Percentiles rank a stretch among this genome's conserved stretches.
phyloP scores from a whole-genome alignment of 2,888 invertebrate genomes.

The Calameuta filiformis region DNA sequence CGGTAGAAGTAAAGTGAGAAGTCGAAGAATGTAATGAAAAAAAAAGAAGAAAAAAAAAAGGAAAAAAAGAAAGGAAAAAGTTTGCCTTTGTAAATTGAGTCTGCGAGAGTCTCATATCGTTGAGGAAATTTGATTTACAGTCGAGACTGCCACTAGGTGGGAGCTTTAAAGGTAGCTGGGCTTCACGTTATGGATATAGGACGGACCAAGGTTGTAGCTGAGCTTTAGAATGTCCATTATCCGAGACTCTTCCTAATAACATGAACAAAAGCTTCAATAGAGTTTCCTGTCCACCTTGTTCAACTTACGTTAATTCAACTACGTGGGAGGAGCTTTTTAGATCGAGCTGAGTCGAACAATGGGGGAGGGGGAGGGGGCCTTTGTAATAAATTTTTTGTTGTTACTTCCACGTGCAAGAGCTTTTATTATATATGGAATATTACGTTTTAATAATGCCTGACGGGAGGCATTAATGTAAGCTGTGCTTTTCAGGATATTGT shows the following conservation, averaged over 20 bases:
- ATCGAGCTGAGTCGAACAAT: not conserved
- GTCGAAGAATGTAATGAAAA: slow-evolving; percentile 12
- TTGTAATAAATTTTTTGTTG: not conserved
- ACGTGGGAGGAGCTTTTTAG: not conserved
- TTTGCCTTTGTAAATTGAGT: slow-evolving; percentile 39
- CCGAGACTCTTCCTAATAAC: not conserved
- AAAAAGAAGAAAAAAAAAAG: not conserved
- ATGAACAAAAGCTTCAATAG: not conserved
- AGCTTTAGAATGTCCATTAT: not conserved
- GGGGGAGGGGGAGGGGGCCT: not conserved
- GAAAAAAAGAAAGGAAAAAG: slow-evolving; percentile 17
- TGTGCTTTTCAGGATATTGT: slow-evolving; percentile 8
- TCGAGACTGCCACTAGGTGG: not conserved
- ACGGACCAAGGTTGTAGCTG: not conserved
- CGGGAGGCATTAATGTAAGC: not conserved
- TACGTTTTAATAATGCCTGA: not conserved
- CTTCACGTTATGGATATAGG: not conserved
- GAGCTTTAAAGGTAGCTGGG: not conserved
- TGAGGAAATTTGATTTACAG: slow-evolving; percentile 36
- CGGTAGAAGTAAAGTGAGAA: not conserved
- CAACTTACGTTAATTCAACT: not conserved
- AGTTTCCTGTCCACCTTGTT: not conserved
- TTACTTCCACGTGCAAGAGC: not conserved
- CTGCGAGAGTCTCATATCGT: slow-evolving; percentile 21
- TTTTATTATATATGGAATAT: not conserved